A percentile compares a stretch with the other conserved stretches of the same genome.
These are phyloP conservation scores for Caenorhabditis sp. DNA, from an alignment of 2,888 invertebrate species.

Conservation along the genomic window DNA sequence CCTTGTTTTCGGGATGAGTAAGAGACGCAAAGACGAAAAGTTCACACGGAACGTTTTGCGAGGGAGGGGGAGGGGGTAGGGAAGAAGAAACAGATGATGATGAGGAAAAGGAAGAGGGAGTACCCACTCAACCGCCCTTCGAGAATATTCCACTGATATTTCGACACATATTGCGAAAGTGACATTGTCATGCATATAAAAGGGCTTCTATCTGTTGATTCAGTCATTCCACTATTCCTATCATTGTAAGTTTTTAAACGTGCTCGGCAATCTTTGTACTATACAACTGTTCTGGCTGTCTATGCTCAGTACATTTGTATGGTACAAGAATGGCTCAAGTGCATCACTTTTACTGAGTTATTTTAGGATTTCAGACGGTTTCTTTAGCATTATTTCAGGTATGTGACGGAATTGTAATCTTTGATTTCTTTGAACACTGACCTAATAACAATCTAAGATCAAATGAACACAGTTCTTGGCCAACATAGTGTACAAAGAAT, in stretches of 20 bases:
- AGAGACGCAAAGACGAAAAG: constrained; percentile 14
- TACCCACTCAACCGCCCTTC: too few species aligned
- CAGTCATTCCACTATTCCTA: background rate
- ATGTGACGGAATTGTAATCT: too few species aligned
- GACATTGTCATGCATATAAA: background rate
- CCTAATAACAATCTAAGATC: background rate
- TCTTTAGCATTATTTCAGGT: too few species aligned
- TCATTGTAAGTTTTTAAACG: background rate
- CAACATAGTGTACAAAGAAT: background rate
- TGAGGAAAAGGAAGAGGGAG: background rate
- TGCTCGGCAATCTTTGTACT: constrained; percentile 30
- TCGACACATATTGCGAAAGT: background rate
- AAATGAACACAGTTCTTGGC: constrained; percentile 40
- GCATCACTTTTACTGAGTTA: too few species aligned
- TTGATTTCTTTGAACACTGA: background rate
- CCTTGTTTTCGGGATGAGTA: background rate
- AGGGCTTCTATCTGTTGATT: background rate
- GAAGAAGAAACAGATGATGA: background rate
- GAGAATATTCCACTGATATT: too few species aligned
- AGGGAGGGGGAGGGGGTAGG: background rate
- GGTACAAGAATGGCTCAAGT: constrained; percentile 33
- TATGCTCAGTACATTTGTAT: constrained; percentile 15
- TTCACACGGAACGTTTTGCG: constrained; percentile 16
- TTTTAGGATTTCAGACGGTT: too few species aligned
- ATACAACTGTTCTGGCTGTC: constrained; percentile 11